Conservation (phyloP, 1,140 invertebrate species). For the Heliconius eleuchia region DNA sequence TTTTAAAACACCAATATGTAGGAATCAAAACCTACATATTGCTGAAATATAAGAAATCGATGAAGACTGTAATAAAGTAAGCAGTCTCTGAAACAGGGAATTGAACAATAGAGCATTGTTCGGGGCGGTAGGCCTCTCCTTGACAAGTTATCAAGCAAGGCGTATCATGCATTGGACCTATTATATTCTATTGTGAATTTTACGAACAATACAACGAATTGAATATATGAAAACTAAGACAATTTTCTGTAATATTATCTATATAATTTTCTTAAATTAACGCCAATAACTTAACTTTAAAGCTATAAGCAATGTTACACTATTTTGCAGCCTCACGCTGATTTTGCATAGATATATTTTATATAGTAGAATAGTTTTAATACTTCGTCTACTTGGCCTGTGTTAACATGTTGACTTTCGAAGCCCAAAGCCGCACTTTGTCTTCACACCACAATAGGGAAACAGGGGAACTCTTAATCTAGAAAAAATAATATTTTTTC, state of each 20-base stretch:
- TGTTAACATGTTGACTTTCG: too few relatives aligned
- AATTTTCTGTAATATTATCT: not conserved
- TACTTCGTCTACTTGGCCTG: too few relatives aligned
- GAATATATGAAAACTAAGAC: not conserved
- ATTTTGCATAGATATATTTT: too few relatives aligned
- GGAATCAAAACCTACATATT: not conserved
- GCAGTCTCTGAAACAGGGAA: constrained; percentile 23
- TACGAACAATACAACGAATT: not conserved
- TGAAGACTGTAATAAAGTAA: constrained; percentile 11
- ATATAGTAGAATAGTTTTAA: too few relatives aligned
- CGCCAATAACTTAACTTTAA: too few relatives aligned
- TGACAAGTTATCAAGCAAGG: constrained; percentile 24
- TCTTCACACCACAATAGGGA: too few relatives aligned
- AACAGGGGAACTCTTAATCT: too few relatives aligned
- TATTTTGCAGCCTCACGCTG: too few relatives aligned
- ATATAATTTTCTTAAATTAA: not conserved
- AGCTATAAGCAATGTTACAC: too few relatives aligned
- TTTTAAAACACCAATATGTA: not conserved
- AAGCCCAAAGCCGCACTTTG: too few relatives aligned
- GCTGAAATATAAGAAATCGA: constrained; percentile 4
- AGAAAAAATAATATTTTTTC: too few relatives aligned
- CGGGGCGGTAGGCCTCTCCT: constrained; percentile 21
- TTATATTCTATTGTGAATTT: constrained; percentile 7
- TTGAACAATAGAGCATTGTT: constrained; percentile 32
- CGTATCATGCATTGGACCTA: constrained; percentile 23